These are phyloP conservation scores for Amphimallon solstitiale DNA, from an alignment of 2,888 invertebrate genomes.

Conservation along the genomic window DNA sequence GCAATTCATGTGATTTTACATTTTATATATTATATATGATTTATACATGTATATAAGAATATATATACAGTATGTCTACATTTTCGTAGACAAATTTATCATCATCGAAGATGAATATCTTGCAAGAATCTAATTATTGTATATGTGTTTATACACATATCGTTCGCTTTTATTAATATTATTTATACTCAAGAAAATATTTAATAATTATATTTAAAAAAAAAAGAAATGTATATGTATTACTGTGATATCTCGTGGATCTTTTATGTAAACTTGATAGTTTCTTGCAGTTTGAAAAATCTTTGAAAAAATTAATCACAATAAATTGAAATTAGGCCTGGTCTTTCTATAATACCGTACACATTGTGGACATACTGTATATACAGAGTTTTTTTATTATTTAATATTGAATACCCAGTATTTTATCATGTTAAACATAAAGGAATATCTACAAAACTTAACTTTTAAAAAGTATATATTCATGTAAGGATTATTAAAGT, in stretches of 20 bases:
- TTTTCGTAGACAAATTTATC: neutral
- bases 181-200: constrained; percentile 7
- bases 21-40: constrained; percentile 49
- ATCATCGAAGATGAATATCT: neutral
- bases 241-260: constrained; percentile 42
- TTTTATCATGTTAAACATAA: constrained; percentile 49
- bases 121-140: constrained; percentile 8
- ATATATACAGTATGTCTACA: constrained; percentile 24
- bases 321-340: too few species aligned
- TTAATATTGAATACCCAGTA: constrained; percentile 54
- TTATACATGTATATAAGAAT: constrained; percentile 48
- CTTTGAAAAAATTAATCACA: constrained; percentile 58
- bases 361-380: constrained; percentile 51
- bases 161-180: neutral
- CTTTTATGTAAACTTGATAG: constrained; percentile 52
- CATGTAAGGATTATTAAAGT: too few species aligned
- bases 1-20: constrained; percentile 51
- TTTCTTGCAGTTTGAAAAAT: constrained; percentile 55
- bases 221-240: constrained; percentile 38
- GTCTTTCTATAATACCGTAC: constrained; percentile 40
- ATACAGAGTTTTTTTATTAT: constrained; percentile 11
- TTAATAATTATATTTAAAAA: constrained; percentile 10
- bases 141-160: too few species aligned
- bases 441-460: constrained; percentile 48
- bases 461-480: too few species aligned